phyloP scores from a whole-genome alignment of 37 sponge, comb jelly and placozoan species.

The Ephydatia muelleri region DNA sequence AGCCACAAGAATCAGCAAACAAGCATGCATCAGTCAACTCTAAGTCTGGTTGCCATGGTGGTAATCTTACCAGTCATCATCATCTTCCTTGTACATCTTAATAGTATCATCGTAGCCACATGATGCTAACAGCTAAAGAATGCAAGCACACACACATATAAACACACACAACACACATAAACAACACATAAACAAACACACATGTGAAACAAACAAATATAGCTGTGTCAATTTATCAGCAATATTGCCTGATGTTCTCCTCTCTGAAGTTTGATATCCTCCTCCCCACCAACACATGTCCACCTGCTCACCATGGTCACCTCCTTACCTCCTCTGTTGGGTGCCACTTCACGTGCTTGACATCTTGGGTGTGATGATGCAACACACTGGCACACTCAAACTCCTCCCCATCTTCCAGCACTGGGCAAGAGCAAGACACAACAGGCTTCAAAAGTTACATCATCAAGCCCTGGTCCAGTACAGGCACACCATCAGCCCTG shows the following conservation, averaged over 20 bases:
- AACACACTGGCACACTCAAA: slow-evolving; percentile 95
- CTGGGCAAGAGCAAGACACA: slow-evolving; percentile 30
- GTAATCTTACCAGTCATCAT: slow-evolving; percentile 89
- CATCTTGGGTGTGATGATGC: slow-evolving; percentile 92
- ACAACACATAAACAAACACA: too few relatives aligned
- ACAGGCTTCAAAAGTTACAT: too few relatives aligned
- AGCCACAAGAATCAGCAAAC: too few relatives aligned
- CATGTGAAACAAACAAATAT: too few relatives aligned
- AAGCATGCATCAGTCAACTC: neutral
- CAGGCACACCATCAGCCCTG: neutral
- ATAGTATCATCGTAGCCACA: slow-evolving; percentile 94
- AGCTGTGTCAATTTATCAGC: too few relatives aligned
- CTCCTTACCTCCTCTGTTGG: slow-evolving; percentile 76
- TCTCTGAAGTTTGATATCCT: slow-evolving; percentile 11
- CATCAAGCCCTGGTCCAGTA: too few relatives aligned
- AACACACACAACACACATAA: too few relatives aligned
- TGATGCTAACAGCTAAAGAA: slow-evolving; percentile 69
- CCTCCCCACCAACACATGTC: neutral
- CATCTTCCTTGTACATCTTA: slow-evolving; percentile 90
- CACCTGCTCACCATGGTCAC: slow-evolving; percentile 40
- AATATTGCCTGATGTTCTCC: too few relatives aligned
- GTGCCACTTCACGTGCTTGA: slow-evolving; percentile 94
- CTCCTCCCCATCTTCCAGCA: slow-evolving; percentile 89
- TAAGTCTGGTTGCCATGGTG: neutral
- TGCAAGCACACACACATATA: neutral